Evolutionary conservation across 2,797 vertebrate species (phyloP).

Genomic region (Microctenopoma lineatum): DNA sequence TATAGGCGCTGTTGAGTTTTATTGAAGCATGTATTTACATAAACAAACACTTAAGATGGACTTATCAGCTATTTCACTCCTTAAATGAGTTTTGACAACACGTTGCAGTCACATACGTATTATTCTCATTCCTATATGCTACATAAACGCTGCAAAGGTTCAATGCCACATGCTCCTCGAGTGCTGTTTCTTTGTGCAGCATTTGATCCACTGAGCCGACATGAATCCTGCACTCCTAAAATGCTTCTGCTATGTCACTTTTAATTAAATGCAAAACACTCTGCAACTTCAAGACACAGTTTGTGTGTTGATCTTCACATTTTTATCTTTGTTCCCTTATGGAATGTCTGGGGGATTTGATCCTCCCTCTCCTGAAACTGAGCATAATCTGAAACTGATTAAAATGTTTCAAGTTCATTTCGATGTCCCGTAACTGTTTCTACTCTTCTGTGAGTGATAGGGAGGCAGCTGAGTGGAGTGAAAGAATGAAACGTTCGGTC

Average conservation of each 20-base stretch:
- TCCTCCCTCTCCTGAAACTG: conserved; percentile 69
- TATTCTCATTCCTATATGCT: too few relatives aligned
- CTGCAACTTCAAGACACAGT: neutral
- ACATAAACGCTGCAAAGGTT: neutral
- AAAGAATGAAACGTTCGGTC: conserved; percentile 16
- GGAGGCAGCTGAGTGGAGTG: neutral
- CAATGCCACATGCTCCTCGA: neutral
- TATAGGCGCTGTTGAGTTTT: neutral
- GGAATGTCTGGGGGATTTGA: conserved; percentile 76
- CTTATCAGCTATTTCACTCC: neutral
- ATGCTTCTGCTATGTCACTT: neutral
- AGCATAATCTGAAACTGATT: conserved; percentile 63
- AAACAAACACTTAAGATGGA: neutral
- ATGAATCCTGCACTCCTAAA: neutral
- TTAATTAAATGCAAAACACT: neutral
- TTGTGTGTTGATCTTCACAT: conserved; percentile 14
- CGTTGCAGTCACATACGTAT: neutral
- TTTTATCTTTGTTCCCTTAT: conserved; percentile 74
- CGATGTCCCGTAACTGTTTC: conserved; percentile 49
- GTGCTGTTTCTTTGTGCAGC: too few relatives aligned
- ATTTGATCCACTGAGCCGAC: neutral
- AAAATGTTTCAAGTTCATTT: conserved; percentile 50
- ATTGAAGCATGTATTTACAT: conserved; percentile 3
- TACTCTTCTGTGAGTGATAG: conserved; percentile 45
- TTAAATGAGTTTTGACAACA: neutral